Conservation (phyloP, 1,140 invertebrate species). For the Drosophila lacertosa region DNA sequence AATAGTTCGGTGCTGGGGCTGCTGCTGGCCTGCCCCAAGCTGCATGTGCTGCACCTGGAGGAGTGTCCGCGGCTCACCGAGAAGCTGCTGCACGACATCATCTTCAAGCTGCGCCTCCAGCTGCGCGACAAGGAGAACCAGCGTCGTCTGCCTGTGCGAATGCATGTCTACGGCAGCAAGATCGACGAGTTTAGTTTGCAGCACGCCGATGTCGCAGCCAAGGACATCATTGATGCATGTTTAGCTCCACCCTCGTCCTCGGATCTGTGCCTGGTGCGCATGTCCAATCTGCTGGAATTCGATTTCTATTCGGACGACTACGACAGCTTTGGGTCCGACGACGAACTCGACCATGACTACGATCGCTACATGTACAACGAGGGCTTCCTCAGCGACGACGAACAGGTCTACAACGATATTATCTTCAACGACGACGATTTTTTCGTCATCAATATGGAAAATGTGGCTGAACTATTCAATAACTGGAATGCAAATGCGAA, state of each 20-base stretch:
- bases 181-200: slow-evolving; percentile 19
- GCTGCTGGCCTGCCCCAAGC: slow-evolving; percentile 23
- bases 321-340: slow-evolving; percentile 24
- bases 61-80: slow-evolving; percentile 21
- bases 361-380: slow-evolving; percentile 24
- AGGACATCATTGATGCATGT: slow-evolving; percentile 17
- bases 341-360: slow-evolving; percentile 13
- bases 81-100: slow-evolving; percentile 21
- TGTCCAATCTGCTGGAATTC: slow-evolving; percentile 9
- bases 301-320: slow-evolving; percentile 20
- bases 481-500: slow-evolving; percentile 1
- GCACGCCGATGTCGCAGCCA: slow-evolving; percentile 12
- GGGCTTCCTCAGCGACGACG: slow-evolving; percentile 27
- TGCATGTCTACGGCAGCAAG: slow-evolving; percentile 17
- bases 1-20: slow-evolving; percentile 18
- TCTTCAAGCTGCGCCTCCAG: slow-evolving; percentile 20
- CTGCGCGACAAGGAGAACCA: slow-evolving; percentile 1
- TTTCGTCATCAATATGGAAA: neutral
- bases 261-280: slow-evolving; percentile 10
- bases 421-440: slow-evolving; percentile 9
- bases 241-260: slow-evolving; percentile 17
- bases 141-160: slow-evolving; percentile 19
- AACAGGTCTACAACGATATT: slow-evolving; percentile 3
- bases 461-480: neutral
- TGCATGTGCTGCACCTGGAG: slow-evolving; percentile 21